Evolutionary conservation across 2,888 invertebrate species (phyloP), one percentile per base, ranked within the genome.

Genomic region (Diogma glabrata): DNA sequence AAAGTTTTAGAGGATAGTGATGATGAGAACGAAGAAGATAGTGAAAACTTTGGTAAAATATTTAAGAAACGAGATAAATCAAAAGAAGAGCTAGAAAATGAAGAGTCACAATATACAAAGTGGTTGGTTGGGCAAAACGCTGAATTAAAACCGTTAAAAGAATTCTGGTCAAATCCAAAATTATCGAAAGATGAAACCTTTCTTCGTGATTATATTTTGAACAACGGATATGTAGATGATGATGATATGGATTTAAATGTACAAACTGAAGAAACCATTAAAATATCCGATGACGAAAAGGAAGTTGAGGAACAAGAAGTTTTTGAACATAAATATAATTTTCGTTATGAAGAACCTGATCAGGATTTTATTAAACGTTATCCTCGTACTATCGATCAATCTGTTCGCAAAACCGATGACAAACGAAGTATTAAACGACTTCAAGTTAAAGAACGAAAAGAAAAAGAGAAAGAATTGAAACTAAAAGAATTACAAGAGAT

Each of bases 291-390:
- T 51, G 93, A 94, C 63, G 91, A 92, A 64, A 72, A 77, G 56
- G 77, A 78, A 45, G 74, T 92, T 23, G 84, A 87, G 60, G 79
- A 84, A 63, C 90, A 91, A 67, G 89, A 87, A 56, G 81, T 86
- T 67, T 97, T 94, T 72, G 96, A 97, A 64, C 78, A 87, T 45
- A 94, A 95, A 57, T 97, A 86, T 68, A 96, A 97, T 73, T 95
- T 93, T 67, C 78, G 97, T 55, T 97, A 86, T 67, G 95, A 99
- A 68, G 95, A 97, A 67, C 96, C 94, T 0, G 95, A 96, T 67
- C 79, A 84, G 47, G 91, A 94, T 59, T 94, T 86, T 69, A 84
- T 89, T 16, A 92, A 93, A 72, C 78, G 89, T 9, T 96, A 87
- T 73, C 97, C 97, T 0, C 80, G 97, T 56, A 90, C 87, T 0